A percentile compares a stretch with the other conserved stretches of the same genome.
Conservation (phyloP, 2,797 vertebrate species). For the Falco peregrinus region DNA sequence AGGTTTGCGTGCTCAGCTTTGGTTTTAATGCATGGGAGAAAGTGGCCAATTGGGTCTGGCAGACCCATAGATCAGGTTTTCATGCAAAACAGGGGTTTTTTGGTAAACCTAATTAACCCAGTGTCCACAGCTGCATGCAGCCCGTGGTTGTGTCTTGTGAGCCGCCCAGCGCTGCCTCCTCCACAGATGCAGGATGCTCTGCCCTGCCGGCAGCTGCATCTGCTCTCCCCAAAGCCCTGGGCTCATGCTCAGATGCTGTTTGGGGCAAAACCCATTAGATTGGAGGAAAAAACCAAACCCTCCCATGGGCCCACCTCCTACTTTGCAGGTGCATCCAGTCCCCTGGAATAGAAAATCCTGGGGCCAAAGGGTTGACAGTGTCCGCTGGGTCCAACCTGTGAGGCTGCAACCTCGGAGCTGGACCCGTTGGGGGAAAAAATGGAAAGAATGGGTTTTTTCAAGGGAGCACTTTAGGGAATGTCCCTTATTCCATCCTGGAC, state of each 20-base stretch:
- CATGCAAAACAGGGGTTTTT: accelerated
- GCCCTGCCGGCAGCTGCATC: background rate
- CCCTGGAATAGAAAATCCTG: background rate
- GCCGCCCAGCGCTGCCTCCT: accelerated
- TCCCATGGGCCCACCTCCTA: accelerated
- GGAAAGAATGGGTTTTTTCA: background rate
- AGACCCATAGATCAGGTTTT: background rate
- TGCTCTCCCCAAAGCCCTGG: background rate
- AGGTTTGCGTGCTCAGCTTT: background rate
- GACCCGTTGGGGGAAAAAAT: background rate
- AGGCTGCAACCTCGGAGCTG: accelerated
- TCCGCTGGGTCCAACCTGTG: accelerated
- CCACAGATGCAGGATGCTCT: accelerated
- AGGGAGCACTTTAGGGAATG: background rate
- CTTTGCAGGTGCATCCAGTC: background rate
- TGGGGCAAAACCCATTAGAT: accelerated
- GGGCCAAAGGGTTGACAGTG: background rate
- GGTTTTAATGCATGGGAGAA: background rate
- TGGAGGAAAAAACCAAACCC: accelerated
- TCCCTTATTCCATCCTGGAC: background rate
- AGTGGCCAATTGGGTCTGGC: background rate
- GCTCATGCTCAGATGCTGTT: accelerated
- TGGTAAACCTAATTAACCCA: background rate
- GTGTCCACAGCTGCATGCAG: accelerated
- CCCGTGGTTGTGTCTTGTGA: accelerated